Base-by-base conservation (phyloP, 2,797 vertebrate species). In the Brachymystax lenok region DNA sequence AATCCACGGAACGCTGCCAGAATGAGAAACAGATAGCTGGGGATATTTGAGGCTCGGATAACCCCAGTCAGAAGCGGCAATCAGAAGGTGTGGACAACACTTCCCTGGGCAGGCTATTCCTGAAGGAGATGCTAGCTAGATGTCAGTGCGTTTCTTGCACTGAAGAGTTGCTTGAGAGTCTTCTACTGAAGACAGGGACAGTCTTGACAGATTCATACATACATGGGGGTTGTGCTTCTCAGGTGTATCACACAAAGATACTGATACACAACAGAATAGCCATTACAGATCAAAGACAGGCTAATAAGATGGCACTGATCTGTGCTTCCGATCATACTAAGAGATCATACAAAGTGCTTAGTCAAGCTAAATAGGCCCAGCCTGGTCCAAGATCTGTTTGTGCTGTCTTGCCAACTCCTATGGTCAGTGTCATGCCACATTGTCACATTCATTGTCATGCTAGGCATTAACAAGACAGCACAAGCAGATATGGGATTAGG, bases 11-110 rank as follows among this genome's bases (percentile, higher is more conserved):
- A 86, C 10, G 80, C 79, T 10, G 73, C 78, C 74, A 63, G 92
- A 61, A 93, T 92, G 92, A 92, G 92, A 92, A 93, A 90, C 91
- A 93, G 92, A 90, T 87, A 92, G 88, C 77, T 14, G 21, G 28
- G 21, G 69, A 51, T 71, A 21, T 24, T 35, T 14, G 46, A 14
- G 13, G 69, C 10, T 52, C 21, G 27, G 50, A 35, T 46, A 14
- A 69, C 35, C 67, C 40, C 28, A 52, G 21, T 27, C 69, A 16
- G 46, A 13, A 12, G 16, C 4, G 21, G 40, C 19, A 70, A 46
- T 70, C 69, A 52, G 46, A 71, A 69, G 69, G 69, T 71, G 69
- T 52, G 69, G 69, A 71, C 40, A 51, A 8, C 28, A 14, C 28
- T 33, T 28, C 64, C 64, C 16, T 61, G 59, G 28, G 28, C 24